phyloP scores from a whole-genome alignment of 2,888 invertebrate genomes.

The Apamea monoglypha region DNA sequence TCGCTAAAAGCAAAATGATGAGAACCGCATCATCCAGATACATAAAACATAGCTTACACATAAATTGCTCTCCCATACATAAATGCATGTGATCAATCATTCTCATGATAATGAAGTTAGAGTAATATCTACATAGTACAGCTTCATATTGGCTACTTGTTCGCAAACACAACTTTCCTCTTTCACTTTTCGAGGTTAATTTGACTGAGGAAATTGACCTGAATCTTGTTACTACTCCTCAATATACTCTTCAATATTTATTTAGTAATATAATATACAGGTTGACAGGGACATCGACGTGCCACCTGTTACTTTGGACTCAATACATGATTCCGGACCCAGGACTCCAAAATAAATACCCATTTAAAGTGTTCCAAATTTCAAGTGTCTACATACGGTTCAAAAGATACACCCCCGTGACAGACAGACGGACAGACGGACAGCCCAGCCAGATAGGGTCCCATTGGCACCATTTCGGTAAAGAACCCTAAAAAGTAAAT shows the following conservation, averaged over 20 bases:
- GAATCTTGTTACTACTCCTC: neutral
- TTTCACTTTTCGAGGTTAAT: neutral
- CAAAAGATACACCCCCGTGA: too few relatives aligned
- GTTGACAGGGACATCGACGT: too few relatives aligned
- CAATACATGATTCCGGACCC: too few relatives aligned
- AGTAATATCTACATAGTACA: conserved; percentile 5
- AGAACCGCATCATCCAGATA: conserved; percentile 50
- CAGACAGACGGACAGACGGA: too few relatives aligned
- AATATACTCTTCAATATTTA: neutral
- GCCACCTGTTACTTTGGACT: too few relatives aligned
- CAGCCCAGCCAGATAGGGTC: too few relatives aligned
- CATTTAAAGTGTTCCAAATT: too few relatives aligned
- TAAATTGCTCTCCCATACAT: conserved; percentile 45
- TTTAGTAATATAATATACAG: neutral
- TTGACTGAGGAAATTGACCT: neutral
- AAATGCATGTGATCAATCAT: conserved; percentile 58
- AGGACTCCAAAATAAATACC: too few relatives aligned
- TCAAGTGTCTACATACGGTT: too few relatives aligned
- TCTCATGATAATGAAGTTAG: conserved; percentile 48
- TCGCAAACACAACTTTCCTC: conserved; percentile 3
- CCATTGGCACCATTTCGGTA: neutral
- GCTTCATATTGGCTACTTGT: conserved; percentile 1
- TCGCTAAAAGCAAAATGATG: conserved; percentile 28
- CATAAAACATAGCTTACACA: conserved; percentile 55
- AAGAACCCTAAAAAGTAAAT: neutral